Evolutionary conservation across 2,113 vertebrate species (phyloP), one percentile per base, ranked within the genome.

Genomic region (Eretmodus cyanostictus): DNA sequence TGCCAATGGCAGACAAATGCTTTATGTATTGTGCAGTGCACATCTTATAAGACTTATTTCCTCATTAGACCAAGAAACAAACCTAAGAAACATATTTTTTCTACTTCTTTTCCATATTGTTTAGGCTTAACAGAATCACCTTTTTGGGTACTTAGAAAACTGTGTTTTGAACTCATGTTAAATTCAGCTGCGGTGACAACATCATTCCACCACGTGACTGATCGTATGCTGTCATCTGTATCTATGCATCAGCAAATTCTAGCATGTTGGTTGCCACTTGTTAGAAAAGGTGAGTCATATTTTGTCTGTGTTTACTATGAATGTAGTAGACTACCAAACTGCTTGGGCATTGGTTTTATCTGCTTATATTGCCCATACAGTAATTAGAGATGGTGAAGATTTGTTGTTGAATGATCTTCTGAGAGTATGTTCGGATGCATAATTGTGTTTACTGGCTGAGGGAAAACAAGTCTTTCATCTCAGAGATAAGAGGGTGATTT

Each of bases 381-480:
- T 78, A 93, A 94, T 94, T 93, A 93, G 68, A 94, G 90, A 95
- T 93, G 47, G 83, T 81, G 89, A 89, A 89, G 94, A 95, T 94
- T 91, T 85, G 87, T 47, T 83, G 86, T 40, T 91, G 92, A 94
- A 94, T 90, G 88, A 91, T 94, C 90, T 85, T 90, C 84, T 83
- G 88, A 93, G 94, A 92, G 84, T 80, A 89, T 89, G 91, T 91
- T 92, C 82, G 83, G 84, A 93, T 93, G 90, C 88, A 93, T 94
- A 94, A 94, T 93, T 94, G 90, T 95, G 92, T 94, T 94, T 95
- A 91, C 93, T 83, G 73, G 85, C 91, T 81, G 79, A 45, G 84
- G 86, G 89, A 91, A 95, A 94, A 91, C 87, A 91, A 92, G 88
- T 89, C 85, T 93, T 95, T 94, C 91, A 94, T 95, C 93, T 93